Percentiles rank a stretch among this genome's conserved stretches.
phyloP scores from a whole-genome alignment of 1,140 invertebrate species.

The Drusus annulatus region DNA sequence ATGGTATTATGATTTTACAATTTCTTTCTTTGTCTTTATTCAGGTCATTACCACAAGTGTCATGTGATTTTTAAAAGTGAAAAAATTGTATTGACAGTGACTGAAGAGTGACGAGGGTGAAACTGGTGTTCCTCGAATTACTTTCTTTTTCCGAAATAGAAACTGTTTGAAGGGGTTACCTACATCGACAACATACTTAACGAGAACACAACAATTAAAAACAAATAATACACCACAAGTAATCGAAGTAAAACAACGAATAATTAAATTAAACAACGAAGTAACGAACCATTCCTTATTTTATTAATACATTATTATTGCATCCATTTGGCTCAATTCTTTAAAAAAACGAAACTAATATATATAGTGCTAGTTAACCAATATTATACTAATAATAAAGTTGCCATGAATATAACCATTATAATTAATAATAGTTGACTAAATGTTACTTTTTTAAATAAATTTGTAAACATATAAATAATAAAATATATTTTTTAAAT shows the following conservation, averaged over 20 bases:
- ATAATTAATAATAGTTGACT: slow-evolving; percentile 23
- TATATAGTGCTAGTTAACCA: slow-evolving; percentile 31
- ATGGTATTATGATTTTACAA: not conserved
- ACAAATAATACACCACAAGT: not conserved
- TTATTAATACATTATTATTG: slow-evolving; percentile 11
- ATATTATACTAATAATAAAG: slow-evolving; percentile 49
- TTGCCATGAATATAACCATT: slow-evolving; percentile 54
- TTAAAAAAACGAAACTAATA: slow-evolving; percentile 18
- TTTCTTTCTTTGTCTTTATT: slow-evolving; percentile 15
- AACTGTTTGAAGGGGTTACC: slow-evolving; percentile 1
- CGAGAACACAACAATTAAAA: not conserved
- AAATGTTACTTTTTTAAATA: not conserved
- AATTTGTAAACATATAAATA: slow-evolving; percentile 21
- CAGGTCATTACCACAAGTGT: slow-evolving; percentile 34
- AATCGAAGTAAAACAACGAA: slow-evolving; percentile 31
- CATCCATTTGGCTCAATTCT: slow-evolving; percentile 43
- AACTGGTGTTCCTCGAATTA: not conserved
- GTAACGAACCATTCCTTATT: slow-evolving; percentile 48
- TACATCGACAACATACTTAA: not conserved
- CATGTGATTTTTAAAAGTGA: slow-evolving; percentile 40
- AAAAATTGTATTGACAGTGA: slow-evolving; percentile 42
- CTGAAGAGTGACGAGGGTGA: slow-evolving; percentile 20
- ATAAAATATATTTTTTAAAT: slow-evolving; percentile 10
- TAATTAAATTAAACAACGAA: slow-evolving; percentile 9
- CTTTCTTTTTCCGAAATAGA: slow-evolving; percentile 6